A percentile compares a stretch with the other conserved stretches of the same genome.
Conservation (phyloP, 2,888 invertebrate species). For the Desoria tigrina region DNA sequence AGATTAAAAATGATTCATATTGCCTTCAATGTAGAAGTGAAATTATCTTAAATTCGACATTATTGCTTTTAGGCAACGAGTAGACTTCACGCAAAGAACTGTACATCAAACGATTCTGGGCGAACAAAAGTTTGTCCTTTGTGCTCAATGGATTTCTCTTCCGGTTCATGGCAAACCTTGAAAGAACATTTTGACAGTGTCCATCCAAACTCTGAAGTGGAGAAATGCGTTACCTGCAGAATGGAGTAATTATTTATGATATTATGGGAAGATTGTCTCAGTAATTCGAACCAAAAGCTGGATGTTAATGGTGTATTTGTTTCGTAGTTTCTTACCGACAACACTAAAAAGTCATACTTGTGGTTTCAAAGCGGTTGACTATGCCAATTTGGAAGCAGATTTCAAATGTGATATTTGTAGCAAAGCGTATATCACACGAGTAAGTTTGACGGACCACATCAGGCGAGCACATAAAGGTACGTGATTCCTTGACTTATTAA, state of each 20-base stretch:
- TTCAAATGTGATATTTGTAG: constrained; percentile 29
- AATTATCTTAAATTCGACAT: too few relatives aligned
- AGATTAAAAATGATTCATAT: neutral
- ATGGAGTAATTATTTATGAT: neutral
- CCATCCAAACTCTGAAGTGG: constrained; percentile 18
- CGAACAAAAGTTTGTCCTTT: constrained; percentile 21
- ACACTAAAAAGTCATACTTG: neutral
- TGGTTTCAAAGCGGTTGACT: constrained; percentile 1
- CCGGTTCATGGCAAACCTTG: constrained; percentile 22
- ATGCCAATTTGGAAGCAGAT: constrained; percentile 4
- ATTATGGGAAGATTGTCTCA: too few relatives aligned
- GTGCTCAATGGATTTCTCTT: constrained; percentile 13
- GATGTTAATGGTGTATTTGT: too few relatives aligned
- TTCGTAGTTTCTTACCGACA: too few relatives aligned
- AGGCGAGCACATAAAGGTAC: constrained; percentile 25
- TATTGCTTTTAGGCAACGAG: too few relatives aligned
- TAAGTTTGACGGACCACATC: constrained; percentile 26
- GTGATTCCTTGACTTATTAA: too few relatives aligned
- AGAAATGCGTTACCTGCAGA: constrained; percentile 15
- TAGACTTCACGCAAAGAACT: neutral
- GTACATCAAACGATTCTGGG: constrained; percentile 5
- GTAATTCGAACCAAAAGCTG: too few relatives aligned
- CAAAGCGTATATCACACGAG: constrained; percentile 18
- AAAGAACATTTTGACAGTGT: constrained; percentile 15
- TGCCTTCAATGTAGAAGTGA: too few relatives aligned